A percentile compares a stretch with the other conserved stretches of the same genome.
phyloP scores from a whole-genome alignment of 2,888 invertebrate species.

The Athetis lepigone region DNA sequence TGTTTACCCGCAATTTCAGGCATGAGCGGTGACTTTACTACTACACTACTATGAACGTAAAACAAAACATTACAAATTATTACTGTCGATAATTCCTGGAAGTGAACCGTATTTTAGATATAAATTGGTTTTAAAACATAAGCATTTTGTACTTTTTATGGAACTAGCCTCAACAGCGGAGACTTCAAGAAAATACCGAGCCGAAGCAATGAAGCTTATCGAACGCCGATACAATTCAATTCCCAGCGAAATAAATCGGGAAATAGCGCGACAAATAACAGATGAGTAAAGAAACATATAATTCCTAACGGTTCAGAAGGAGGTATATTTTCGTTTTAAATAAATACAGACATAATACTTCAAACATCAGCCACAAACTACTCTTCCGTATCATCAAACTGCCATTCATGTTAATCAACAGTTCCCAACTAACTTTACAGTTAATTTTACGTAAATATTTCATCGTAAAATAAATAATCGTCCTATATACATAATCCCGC shows the following conservation, averaged over 20 bases:
- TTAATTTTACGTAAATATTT: conserved; percentile 9
- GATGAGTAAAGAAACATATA: too few relatives aligned
- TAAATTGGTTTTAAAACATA: background rate
- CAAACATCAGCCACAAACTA: background rate
- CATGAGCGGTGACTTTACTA: too few relatives aligned
- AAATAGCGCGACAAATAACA: too few relatives aligned
- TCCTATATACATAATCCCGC: conserved; percentile 22
- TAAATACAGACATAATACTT: background rate
- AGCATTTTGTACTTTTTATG: too few relatives aligned
- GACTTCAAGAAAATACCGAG: background rate
- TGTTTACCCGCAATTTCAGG: too few relatives aligned
- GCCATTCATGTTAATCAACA: background rate
- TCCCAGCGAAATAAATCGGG: background rate
- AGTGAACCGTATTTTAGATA: too few relatives aligned
- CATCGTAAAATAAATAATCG: conserved; percentile 39
- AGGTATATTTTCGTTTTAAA: background rate
- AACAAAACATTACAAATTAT: too few relatives aligned
- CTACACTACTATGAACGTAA: too few relatives aligned
- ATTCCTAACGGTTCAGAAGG: too few relatives aligned
- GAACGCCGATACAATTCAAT: background rate
- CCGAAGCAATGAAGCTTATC: background rate
- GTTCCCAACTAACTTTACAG: conserved; percentile 14
- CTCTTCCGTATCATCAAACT: background rate
- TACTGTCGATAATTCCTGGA: too few relatives aligned
- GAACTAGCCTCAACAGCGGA: background rate